Conservation (phyloP, 1,140 invertebrate species). For the Probaryconus sp. region DNA sequence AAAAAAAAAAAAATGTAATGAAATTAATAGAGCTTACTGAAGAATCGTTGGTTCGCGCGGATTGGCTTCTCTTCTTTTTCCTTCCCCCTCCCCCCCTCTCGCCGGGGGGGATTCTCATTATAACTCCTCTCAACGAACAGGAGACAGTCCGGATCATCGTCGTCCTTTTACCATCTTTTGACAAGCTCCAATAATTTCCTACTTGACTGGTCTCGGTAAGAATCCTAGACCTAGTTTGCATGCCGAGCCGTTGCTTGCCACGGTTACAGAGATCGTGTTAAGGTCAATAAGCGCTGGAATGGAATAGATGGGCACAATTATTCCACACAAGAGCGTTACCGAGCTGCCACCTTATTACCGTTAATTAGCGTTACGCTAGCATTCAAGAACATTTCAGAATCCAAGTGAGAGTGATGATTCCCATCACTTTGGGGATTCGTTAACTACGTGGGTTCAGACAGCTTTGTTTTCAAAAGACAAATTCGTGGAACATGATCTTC, state of each 20-base stretch:
- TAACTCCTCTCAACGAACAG: background rate
- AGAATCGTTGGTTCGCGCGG: conserved; percentile 45
- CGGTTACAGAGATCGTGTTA: conserved; percentile 36
- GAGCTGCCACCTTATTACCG: background rate
- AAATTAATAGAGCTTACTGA: conserved; percentile 69
- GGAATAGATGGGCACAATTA: background rate
- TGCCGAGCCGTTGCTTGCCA: conserved; percentile 33
- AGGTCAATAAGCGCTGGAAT: conserved; percentile 15
- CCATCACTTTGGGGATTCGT: no score
- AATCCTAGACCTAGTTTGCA: conserved; percentile 69
- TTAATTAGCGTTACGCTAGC: background rate
- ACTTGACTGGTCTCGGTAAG: conserved; percentile 43
- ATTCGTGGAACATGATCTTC: no score
- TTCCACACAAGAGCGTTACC: background rate
- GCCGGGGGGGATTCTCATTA: conserved; percentile 20
- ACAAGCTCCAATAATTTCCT: conserved; percentile 71
- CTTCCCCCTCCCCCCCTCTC: conserved; percentile 34
- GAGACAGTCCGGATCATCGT: conserved; percentile 12
- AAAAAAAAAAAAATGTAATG: conserved; percentile 19
- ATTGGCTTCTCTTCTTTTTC: conserved; percentile 5
- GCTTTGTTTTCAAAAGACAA: no score
- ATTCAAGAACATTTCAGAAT: no score
- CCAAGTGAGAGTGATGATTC: background rate
- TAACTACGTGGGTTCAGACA: no score
- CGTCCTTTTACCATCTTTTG: conserved; percentile 49